Conservation (phyloP, 2,888 invertebrate species). For the Ennomos erosarius region DNA sequence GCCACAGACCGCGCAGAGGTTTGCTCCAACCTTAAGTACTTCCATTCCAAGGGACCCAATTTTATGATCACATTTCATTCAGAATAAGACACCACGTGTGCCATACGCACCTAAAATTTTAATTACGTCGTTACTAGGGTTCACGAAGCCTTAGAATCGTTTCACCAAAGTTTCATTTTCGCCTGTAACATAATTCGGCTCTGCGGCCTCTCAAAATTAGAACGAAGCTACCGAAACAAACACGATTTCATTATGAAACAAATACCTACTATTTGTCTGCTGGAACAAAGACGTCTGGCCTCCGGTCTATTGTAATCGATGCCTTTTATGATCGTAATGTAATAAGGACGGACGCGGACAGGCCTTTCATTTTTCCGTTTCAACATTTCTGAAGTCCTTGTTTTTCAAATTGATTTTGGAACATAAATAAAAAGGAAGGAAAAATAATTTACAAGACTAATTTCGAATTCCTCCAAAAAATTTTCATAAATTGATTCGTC, state of each 20-base stretch:
- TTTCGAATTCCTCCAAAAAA: too few relatives aligned
- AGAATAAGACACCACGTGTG: too few relatives aligned
- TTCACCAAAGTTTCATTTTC: slow-evolving; percentile 19
- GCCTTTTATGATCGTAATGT: not conserved
- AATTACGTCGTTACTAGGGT: slow-evolving; percentile 16
- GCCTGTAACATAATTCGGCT: slow-evolving; percentile 14
- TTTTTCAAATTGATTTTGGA: too few relatives aligned
- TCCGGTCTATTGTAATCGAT: not conserved
- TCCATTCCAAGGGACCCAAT: too few relatives aligned
- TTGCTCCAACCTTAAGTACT: too few relatives aligned
- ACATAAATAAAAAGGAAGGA: too few relatives aligned
- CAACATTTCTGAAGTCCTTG: too few relatives aligned
- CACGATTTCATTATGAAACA: slow-evolving; percentile 8
- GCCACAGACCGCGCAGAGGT: too few relatives aligned
- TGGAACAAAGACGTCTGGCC: not conserved
- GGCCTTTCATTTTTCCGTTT: too few relatives aligned
- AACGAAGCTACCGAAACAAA: slow-evolving; percentile 6
- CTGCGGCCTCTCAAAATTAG: slow-evolving; percentile 5
- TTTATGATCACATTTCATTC: too few relatives aligned
- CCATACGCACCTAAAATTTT: slow-evolving; percentile 1
- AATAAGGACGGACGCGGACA: not conserved
- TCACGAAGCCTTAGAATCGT: slow-evolving; percentile 18
- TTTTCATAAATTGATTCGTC: too few relatives aligned
- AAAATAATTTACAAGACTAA: too few relatives aligned
- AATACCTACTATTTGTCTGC: slow-evolving; percentile 10